Percentiles rank a stretch among this genome's conserved stretches.
phyloP scores from a whole-genome alignment of 2,888 invertebrate species.

The Xestia rhomboidea region DNA sequence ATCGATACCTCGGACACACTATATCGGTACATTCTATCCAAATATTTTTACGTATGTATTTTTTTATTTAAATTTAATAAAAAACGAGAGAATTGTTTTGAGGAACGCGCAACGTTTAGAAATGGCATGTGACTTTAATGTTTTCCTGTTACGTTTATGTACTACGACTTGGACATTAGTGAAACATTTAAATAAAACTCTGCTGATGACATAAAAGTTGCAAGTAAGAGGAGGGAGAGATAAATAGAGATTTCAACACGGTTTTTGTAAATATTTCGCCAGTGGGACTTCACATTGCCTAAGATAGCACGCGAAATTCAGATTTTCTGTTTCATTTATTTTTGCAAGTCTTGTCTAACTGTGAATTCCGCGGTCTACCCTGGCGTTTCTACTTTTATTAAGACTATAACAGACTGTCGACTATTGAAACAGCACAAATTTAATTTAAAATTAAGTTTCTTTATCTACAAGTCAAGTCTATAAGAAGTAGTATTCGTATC shows the following conservation, averaged over 20 bases:
- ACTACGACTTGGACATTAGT: slow-evolving; percentile 11
- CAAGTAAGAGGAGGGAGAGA: not conserved
- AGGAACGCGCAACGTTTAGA: slow-evolving; percentile 57
- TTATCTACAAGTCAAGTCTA: slow-evolving; percentile 3
- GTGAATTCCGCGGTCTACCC: not conserved
- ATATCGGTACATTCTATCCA: slow-evolving; percentile 57
- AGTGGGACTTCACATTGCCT: not conserved
- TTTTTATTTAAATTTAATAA: slow-evolving; percentile 54
- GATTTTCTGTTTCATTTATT: not conserved
- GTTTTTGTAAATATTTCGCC: not conserved
- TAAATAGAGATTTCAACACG: not conserved
- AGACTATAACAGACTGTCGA: slow-evolving; percentile 16
- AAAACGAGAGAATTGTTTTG: slow-evolving; percentile 50
- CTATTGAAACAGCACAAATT: slow-evolving; percentile 17
- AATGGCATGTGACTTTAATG: slow-evolving; percentile 59
- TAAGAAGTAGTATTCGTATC: slow-evolving; percentile 6
- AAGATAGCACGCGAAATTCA: not conserved
- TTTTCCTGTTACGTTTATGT: slow-evolving; percentile 39
- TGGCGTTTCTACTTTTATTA: not conserved
- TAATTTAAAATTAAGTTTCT: slow-evolving; percentile 1
- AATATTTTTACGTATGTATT: slow-evolving; percentile 64
- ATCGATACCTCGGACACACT: slow-evolving; percentile 62
- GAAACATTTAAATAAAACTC: not conserved
- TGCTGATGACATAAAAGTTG: not conserved
- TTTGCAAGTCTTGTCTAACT: not conserved